These are phyloP conservation scores for Odocoileus hemionus DNA, from an alignment of 2,113 vertebrate genomes.

Conservation along the genomic window DNA sequence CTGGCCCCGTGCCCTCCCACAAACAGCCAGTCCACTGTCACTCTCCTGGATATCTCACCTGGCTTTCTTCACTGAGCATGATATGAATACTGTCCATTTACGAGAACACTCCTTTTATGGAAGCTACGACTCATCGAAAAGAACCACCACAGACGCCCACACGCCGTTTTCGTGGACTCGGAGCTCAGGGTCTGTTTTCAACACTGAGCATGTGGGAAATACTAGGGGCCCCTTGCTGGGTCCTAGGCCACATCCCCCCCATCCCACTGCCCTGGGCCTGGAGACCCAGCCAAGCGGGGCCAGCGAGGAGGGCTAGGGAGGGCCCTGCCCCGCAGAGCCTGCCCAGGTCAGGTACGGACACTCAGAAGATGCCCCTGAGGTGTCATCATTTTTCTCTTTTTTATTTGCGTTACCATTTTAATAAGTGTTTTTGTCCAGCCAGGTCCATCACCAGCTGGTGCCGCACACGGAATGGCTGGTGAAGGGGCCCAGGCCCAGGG, in stretches of 20 bases:
- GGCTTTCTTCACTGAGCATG: no score
- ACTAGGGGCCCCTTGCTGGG: not conserved
- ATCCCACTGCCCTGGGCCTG: not conserved
- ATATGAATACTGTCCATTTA: fast-evolving
- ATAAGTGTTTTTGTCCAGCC: not conserved
- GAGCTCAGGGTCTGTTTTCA: not conserved
- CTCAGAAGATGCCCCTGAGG: not conserved
- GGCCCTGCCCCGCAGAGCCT: not conserved
- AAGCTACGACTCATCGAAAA: fast-evolving
- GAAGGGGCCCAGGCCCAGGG: not conserved
- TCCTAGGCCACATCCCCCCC: not conserved
- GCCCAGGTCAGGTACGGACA: not conserved
- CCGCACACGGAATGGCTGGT: fast-evolving
- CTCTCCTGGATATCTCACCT: not conserved
- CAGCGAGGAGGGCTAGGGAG: not conserved
- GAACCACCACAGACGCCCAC: fast-evolving
- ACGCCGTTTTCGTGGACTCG: fast-evolving
- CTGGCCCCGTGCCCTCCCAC: not conserved
- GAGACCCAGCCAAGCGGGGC: not conserved
- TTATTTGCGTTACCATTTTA: not conserved
- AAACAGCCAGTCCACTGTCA: fast-evolving
- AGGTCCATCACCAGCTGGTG: fast-evolving
- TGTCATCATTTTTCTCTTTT: not conserved
- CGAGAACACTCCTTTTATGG: fast-evolving
- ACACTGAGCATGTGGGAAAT: not conserved